These are phyloP conservation scores for Leptinotarsa haldemani DNA, from an alignment of 2,888 invertebrate species.

Conservation along the genomic window DNA sequence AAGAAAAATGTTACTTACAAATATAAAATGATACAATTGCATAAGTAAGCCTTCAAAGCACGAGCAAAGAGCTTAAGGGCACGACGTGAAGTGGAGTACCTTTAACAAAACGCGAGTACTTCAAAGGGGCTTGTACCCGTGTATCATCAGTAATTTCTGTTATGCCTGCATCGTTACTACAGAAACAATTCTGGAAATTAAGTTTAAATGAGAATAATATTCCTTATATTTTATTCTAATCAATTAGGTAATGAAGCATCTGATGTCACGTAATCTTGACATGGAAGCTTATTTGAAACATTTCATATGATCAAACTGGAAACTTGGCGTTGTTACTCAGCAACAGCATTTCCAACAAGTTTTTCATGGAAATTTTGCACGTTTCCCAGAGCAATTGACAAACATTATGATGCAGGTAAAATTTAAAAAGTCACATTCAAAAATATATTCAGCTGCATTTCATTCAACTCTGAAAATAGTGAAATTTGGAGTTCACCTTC, in stretches of 20 bases:
- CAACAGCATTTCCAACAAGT: neutral
- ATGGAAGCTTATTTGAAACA: neutral
- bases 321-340: neutral
- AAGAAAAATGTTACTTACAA: neutral
- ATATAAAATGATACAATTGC: neutral
- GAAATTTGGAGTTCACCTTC: neutral
- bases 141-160: neutral
- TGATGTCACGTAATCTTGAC: neutral
- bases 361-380: neutral
- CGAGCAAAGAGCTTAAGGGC: neutral
- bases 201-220: conserved; percentile 1
- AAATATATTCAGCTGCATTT: neutral
- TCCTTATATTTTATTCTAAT: conserved; percentile 1
- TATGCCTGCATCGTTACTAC: neutral
- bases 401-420: neutral
- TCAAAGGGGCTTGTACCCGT: neutral
- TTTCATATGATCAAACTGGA: neutral
- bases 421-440: neutral
- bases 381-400: neutral
- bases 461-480: neutral
- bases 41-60: neutral
- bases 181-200: neutral
- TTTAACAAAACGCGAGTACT: neutral
- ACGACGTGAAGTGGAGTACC: conserved; percentile 6
- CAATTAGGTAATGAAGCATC: neutral